Conservation (phyloP, 2,797 vertebrate species). For the Octomys mimax region DNA sequence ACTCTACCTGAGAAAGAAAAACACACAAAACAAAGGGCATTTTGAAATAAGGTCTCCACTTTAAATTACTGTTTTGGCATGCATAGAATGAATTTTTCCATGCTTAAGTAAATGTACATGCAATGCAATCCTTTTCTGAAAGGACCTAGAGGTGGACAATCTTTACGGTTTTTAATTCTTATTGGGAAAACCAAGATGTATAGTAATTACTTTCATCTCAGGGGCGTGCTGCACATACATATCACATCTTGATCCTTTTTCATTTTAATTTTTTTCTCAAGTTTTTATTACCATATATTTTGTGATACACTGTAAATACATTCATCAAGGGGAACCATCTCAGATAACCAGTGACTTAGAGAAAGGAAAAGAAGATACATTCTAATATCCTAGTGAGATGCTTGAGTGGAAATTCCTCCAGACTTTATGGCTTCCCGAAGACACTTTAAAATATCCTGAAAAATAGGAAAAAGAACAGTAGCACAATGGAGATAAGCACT, state of each 20-base stretch:
- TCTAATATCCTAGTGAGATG: neutral
- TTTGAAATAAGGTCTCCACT: constrained; percentile 49
- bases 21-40: neutral
- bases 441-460: constrained; percentile 59
- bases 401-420: constrained; percentile 57
- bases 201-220: neutral
- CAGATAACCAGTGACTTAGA: neutral
- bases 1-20: constrained; percentile 22
- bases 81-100: constrained; percentile 24
- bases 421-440: constrained; percentile 35
- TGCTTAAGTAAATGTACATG: neutral
- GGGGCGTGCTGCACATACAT: neutral
- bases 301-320: neutral
- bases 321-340: neutral
- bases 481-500: neutral
- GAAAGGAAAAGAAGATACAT: neutral
- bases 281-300: neutral
- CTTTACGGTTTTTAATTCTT: neutral
- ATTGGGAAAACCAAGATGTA: neutral
- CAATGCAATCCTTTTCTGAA: neutral
- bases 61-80: constrained; percentile 1
- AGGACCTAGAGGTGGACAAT: neutral
- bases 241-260: neutral
- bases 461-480: constrained; percentile 47
- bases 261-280: neutral